Evolutionary conservation across 2,888 invertebrate genomes (phyloP).

Genomic region (Chydorus sphaericus): DNA sequence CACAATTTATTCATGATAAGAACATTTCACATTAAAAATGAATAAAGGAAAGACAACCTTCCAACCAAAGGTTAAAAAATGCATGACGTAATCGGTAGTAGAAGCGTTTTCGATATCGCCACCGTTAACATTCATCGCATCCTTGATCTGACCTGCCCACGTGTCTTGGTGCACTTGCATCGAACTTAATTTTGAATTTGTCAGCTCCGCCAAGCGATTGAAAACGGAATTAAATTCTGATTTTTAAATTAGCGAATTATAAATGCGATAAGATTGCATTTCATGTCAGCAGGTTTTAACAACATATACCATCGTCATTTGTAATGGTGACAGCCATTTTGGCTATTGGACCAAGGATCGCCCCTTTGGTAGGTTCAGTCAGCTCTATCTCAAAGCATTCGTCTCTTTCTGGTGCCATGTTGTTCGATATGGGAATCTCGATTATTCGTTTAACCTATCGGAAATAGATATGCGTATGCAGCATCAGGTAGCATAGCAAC

Average conservation of each 20-base stretch:
- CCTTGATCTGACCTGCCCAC: conserved; percentile 37
- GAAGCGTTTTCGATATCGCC: conserved; percentile 41
- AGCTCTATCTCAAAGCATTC: conserved; percentile 42
- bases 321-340: conserved; percentile 36
- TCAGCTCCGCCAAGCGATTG: conserved; percentile 36
- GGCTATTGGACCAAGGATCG: conserved; percentile 32
- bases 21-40: too few species aligned
- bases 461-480: too few species aligned
- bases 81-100: conserved; percentile 37
- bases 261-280: conserved; percentile 11
- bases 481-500: neutral
- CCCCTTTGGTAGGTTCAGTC: conserved; percentile 32
- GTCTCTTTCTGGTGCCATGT: conserved; percentile 41
- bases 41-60: too few species aligned
- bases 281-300: too few species aligned
- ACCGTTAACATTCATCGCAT: conserved; percentile 41
- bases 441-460: conserved; percentile 34
- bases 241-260: conserved; percentile 14
- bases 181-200: conserved; percentile 37
- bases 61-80: conserved; percentile 41
- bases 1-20: neutral
- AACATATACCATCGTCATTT: conserved; percentile 38
- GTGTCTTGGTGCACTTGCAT: conserved; percentile 36
- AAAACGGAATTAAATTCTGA: conserved; percentile 40
- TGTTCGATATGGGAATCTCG: conserved; percentile 39